Conservation (phyloP, 2,888 invertebrate genomes). For the Eucera pruinosa region DNA sequence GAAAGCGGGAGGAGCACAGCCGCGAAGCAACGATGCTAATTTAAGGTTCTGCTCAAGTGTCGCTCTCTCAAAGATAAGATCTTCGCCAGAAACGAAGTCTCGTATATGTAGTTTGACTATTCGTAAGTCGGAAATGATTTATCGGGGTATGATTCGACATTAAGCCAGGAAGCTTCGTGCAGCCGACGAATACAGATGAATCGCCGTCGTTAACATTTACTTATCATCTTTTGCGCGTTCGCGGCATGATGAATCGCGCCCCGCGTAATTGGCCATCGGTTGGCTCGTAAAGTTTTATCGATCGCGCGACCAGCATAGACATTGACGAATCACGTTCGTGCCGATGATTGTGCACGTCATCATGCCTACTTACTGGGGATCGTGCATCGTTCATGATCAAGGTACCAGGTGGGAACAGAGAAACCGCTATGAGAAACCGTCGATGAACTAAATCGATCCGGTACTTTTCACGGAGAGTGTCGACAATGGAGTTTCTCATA, state of each 20-base stretch:
- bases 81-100: too few species aligned
- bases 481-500: neutral
- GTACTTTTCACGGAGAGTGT: neutral
- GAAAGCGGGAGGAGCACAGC: constrained; percentile 6
- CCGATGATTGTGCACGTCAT: constrained; percentile 28
- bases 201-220: constrained; percentile 45
- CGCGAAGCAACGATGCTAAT: constrained; percentile 3
- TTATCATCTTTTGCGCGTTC: constrained; percentile 39
- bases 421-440: neutral
- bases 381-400: neutral
- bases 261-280: constrained; percentile 34
- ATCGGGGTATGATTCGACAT: neutral
- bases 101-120: too few species aligned
- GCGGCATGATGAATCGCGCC: constrained; percentile 56
- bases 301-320: constrained; percentile 16
- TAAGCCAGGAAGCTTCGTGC: neutral
- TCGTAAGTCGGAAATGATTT: neutral
- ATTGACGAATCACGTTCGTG: constrained; percentile 20
- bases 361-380: constrained; percentile 3
- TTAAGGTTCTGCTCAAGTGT: neutral
- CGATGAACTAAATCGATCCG: neutral
- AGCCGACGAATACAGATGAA: constrained; percentile 21
- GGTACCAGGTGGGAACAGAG: constrained; percentile 1
- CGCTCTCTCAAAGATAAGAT: neutral
- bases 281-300: constrained; percentile 55